Evolutionary conservation across 1,140 invertebrate species (phyloP), one percentile per base, ranked within the genome.

Genomic region (Scaptodrosophila lebanonensis): DNA sequence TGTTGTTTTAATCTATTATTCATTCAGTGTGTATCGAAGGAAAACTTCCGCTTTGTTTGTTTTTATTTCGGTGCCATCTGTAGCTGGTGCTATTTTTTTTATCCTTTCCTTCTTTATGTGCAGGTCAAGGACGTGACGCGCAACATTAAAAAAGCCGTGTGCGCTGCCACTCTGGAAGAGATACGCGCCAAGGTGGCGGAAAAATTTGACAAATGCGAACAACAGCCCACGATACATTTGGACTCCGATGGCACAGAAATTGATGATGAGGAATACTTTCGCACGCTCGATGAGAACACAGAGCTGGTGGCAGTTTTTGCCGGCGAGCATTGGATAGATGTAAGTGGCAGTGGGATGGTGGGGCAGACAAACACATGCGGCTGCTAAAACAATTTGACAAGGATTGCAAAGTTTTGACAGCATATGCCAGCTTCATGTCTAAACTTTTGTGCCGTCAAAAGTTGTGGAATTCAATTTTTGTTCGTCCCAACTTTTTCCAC

Each of bases 181-280:
- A 88, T 95, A 67, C 91, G 92, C 32, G 88, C 88, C 42, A 92
- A 92, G 89, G 90, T 91, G 27, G 88, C 89, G n/a, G 90, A 92
- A 64, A 93, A 93, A 85, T 89, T 93, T 86, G 91, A 88, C n/a
- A 87, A 89, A 62, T 84, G 87, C 20, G 90, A 90, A 48, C 62
- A 83, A 20, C 88, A 90, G 67, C 88, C 94, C n/a, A 93, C 92
- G 40, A 91, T 94, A 30, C 93, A 95, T 20, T 87, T 96, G 56
- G 95, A 96, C 83, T 91, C 90, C 50, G 95, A 96, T 88, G 95
- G 93, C 12, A 96, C 95, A 1, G 95, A 95, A 89, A 93, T 96
- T 25, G 95, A 96, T 66, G 94, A 95, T 73, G 93, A 95, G 85
- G 94, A 95, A 82, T 95, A 95, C 86, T 95, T 95, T 85, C 92